These are phyloP conservation scores for Lysandra bellargus DNA, from an alignment of 2,888 invertebrate species.

Conservation along the genomic window DNA sequence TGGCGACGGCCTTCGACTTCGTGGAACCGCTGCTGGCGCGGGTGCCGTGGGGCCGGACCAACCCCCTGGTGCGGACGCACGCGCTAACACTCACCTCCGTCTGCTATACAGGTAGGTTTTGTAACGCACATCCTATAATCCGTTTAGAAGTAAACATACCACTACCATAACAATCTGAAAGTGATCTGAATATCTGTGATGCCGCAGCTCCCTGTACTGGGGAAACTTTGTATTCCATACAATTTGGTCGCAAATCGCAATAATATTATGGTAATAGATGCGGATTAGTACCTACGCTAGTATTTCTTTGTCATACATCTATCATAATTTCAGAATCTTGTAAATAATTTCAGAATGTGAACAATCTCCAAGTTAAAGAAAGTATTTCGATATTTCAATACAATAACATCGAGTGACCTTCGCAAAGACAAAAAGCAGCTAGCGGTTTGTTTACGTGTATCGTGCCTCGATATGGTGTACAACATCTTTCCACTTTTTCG, in stretches of 20 bases:
- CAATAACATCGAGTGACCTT: not conserved
- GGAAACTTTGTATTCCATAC: not conserved
- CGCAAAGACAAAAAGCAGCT: not conserved
- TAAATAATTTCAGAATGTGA: constrained; percentile 22
- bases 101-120: constrained; percentile 87
- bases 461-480: not conserved
- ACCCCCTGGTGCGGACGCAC: constrained; percentile 84
- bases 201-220: not conserved
- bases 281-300: no score
- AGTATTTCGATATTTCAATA: not conserved
- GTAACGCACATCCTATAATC: not conserved
- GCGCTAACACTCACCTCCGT: constrained; percentile 88
- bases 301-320: no score
- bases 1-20: constrained; percentile 90
- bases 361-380: not conserved
- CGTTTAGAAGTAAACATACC: not conserved
- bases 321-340: no score
- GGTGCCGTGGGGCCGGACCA: constrained; percentile 80
- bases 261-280: not conserved
- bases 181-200: not conserved
- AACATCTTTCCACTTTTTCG: not conserved
- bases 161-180: not conserved
- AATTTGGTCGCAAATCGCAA: no score
- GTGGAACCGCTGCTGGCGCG: constrained; percentile 88
- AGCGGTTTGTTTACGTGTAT: not conserved